A percentile compares a stretch with the other conserved stretches of the same genome.
phyloP scores from a whole-genome alignment of 2,888 invertebrate genomes.

The Ophion ventricosus region DNA sequence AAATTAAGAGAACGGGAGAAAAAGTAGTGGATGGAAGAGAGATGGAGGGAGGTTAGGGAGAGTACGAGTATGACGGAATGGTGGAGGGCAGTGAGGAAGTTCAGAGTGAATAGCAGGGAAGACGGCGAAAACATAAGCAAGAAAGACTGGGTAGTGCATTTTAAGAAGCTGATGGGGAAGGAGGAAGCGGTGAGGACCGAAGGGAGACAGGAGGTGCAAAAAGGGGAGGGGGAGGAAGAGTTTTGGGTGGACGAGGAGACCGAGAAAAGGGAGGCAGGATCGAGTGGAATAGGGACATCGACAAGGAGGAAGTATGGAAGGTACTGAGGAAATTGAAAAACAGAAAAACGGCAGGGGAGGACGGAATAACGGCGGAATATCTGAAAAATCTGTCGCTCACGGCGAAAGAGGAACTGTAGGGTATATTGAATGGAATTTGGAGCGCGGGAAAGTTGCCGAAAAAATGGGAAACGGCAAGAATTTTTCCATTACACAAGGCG shows the following conservation, averaged over 20 bases:
- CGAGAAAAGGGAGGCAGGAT: not conserved
- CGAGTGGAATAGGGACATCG: conserved; percentile 12
- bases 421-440: too few species aligned
- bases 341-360: conserved; percentile 30
- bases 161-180: too few species aligned
- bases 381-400: too few species aligned
- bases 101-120: not conserved
- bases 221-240: not conserved
- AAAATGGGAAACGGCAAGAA: too few species aligned
- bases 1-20: not conserved
- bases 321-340: conserved; percentile 7
- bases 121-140: not conserved
- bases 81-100: conserved; percentile 36
- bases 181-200: not conserved
- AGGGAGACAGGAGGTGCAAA: not conserved
- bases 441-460: too few species aligned
- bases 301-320: conserved; percentile 11
- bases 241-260: not conserved
- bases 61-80: not conserved
- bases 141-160: too few species aligned
- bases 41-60: conserved; percentile 29
- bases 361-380: too few species aligned
- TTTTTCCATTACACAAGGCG: too few species aligned
- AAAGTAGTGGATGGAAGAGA: conserved; percentile 26
- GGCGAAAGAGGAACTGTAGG: too few species aligned